Conservation (phyloP, 64 coral and sea anemone genomes). For the Porites australiensis region DNA sequence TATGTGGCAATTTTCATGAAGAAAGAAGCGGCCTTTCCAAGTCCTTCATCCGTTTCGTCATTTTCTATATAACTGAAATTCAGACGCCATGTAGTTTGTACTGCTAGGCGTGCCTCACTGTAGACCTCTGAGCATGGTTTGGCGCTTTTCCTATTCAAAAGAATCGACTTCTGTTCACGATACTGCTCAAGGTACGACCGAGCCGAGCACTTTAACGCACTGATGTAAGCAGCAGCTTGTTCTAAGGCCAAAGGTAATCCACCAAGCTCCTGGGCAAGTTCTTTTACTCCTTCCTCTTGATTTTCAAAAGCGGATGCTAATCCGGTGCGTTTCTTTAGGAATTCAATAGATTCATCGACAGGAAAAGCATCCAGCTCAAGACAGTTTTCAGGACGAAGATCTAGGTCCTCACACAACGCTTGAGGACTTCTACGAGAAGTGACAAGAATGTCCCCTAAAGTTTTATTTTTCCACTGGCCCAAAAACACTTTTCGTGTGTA, state of each 20-base stretch:
- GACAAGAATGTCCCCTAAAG: slow-evolving; percentile 43
- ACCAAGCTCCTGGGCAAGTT: slow-evolving; percentile 18
- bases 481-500: no score
- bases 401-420: slow-evolving; percentile 12
- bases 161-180: no score
- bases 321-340: slow-evolving; percentile 26
- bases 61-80: slow-evolving; percentile 13
- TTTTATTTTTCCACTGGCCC: no score
- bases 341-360: slow-evolving; percentile 25
- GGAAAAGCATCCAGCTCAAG: slow-evolving; percentile 3
- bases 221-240: slow-evolving; percentile 14
- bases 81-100: slow-evolving; percentile 8
- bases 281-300: background rate
- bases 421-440: slow-evolving; percentile 44
- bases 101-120: no score
- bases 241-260: slow-evolving; percentile 15
- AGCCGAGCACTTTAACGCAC: no score
- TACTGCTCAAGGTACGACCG: no score
- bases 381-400: slow-evolving; percentile 12
- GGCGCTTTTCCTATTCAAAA: no score
- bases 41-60: background rate
- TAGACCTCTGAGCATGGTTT: no score
- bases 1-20: background rate
- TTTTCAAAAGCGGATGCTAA: background rate
- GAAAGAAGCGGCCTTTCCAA: background rate